Conservation (phyloP, 2,113 vertebrate species). For the Todiramphus saurophagus region DNA sequence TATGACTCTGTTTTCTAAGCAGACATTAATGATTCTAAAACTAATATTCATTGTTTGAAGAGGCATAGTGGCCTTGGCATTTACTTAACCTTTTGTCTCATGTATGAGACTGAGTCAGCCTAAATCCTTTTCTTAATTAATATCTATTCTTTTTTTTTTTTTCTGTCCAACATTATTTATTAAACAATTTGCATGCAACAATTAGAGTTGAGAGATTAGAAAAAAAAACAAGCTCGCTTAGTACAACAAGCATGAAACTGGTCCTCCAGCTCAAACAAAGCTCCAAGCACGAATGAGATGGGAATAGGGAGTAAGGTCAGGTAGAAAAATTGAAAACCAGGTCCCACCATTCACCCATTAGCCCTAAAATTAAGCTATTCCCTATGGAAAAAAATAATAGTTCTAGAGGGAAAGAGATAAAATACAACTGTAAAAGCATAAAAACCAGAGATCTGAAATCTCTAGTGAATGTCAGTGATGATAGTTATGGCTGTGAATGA, state of each 20-base stretch:
- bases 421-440: not conserved
- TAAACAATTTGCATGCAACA: constrained; percentile 81
- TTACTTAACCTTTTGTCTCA: constrained; percentile 99
- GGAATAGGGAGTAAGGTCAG: not conserved
- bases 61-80: constrained; percentile 96
- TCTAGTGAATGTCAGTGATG: not conserved
- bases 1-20: constrained; percentile 95
- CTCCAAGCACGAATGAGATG: not conserved
- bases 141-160: constrained; percentile 84
- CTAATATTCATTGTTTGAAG: constrained; percentile 99
- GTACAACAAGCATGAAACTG: not conserved
- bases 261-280: constrained; percentile 30
- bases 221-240: constrained; percentile 38
- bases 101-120: constrained; percentile 94
- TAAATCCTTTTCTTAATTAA: constrained; percentile 99
- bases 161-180: constrained; percentile 79
- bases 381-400: not conserved
- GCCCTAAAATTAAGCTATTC: not conserved
- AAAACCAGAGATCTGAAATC: not conserved
- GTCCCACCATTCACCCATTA: not conserved
- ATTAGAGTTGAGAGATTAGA: constrained; percentile 72
- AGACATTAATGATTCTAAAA: constrained; percentile 99
- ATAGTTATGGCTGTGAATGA: not conserved
- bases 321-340: not conserved
- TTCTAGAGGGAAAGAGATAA: not conserved